Evolutionary conservation across 2,113 vertebrate species (phyloP).

Genomic region (Thinocorus orbignyianus): DNA sequence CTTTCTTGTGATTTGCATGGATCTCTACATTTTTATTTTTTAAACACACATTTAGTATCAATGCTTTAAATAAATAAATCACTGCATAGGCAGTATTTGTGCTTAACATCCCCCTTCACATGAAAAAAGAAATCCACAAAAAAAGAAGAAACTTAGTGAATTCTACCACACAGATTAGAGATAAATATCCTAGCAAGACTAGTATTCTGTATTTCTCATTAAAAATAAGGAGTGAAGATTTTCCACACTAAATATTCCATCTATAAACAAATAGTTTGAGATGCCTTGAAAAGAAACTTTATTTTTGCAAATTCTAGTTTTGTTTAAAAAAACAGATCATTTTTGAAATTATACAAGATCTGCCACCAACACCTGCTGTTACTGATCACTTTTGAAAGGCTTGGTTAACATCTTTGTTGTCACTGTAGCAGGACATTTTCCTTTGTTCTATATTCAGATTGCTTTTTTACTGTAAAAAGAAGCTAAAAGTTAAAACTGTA

Average conservation of each 20-base stretch:
- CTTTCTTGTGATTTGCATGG: background rate
- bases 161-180: background rate
- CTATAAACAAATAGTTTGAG: background rate
- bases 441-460: background rate
- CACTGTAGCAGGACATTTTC: background rate
- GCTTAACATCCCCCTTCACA: background rate
- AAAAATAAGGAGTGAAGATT: background rate
- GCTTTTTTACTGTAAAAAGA: background rate
- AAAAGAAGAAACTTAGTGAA: background rate
- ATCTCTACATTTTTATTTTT: background rate
- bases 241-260: background rate
- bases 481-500: background rate
- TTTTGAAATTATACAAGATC: background rate
- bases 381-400: background rate
- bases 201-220: background rate
- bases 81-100: background rate
- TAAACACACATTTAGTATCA: background rate
- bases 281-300: background rate
- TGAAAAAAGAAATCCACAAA: background rate
- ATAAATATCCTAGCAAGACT: background rate
- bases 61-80: background rate
- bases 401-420: background rate
- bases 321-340: background rate
- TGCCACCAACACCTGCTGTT: background rate
- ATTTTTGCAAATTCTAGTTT: background rate